These are phyloP conservation scores for Nomada goodeniana DNA, from an alignment of 2,888 invertebrate genomes.

Conservation along the genomic window DNA sequence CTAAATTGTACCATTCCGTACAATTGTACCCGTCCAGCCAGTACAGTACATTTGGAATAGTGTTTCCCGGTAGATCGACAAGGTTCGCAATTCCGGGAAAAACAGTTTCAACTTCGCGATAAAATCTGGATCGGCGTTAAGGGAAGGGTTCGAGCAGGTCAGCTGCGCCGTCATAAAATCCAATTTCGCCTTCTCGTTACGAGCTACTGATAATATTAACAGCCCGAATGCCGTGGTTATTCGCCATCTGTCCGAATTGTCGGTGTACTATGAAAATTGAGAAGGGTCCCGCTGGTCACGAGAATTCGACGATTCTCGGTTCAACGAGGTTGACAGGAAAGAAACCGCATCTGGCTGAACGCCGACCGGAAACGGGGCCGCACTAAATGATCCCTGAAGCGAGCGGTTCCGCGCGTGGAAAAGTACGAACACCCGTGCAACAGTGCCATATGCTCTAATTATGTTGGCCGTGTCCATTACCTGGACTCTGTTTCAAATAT, in stretches of 20 bases:
- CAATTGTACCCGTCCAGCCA: not conserved
- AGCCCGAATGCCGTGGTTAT: conserved; percentile 10
- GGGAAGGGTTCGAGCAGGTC: conserved; percentile 9
- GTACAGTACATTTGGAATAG: no score
- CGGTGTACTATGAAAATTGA: conserved; percentile 46
- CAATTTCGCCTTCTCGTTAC: conserved; percentile 49
- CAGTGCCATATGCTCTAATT: conserved; percentile 35
- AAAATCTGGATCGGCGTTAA: conserved; percentile 7
- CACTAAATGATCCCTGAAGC: conserved; percentile 49
- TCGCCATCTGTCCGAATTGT: conserved; percentile 54
- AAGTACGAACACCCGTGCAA: conserved; percentile 41
- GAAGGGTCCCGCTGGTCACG: conserved; percentile 38
- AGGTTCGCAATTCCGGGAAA: conserved; percentile 7
- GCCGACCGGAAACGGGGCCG: conserved; percentile 58
- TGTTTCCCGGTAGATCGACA: not conserved
- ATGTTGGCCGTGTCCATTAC: conserved; percentile 1
- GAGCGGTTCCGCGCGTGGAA: conserved; percentile 39
- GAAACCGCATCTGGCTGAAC: conserved; percentile 43
- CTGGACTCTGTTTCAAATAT: conserved; percentile 1
- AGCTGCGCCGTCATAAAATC: conserved; percentile 35
- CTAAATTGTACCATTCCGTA: not conserved
- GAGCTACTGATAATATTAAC: conserved; percentile 46
- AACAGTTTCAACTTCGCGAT: conserved; percentile 17
- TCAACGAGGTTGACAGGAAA: conserved; percentile 43
- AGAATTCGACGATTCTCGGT: conserved; percentile 46